These are phyloP conservation scores for Brachyistius frenatus DNA, from an alignment of 2,113 vertebrate genomes.

Conservation along the genomic window DNA sequence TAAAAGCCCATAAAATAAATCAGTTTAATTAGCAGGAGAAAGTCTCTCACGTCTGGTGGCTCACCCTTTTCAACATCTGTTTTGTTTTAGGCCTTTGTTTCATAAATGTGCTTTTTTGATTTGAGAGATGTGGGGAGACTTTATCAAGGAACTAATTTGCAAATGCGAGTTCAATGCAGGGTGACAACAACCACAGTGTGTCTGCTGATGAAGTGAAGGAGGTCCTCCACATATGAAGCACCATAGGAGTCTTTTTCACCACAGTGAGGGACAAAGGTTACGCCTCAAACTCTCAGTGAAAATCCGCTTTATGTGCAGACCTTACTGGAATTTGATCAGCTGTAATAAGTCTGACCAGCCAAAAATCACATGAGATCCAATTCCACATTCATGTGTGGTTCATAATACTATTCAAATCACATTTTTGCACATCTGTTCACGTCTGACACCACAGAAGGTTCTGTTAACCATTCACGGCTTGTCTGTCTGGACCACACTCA, in stretches of 20 bases:
- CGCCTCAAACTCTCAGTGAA: no score
- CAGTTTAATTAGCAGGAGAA: constrained; percentile 59
- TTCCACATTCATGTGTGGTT: no score
- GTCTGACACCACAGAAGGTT: no score
- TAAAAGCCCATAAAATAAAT: constrained; percentile 54
- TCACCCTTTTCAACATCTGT: constrained; percentile 49
- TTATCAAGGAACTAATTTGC: constrained; percentile 45
- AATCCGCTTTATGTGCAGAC: no score
- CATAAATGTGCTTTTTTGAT: constrained; percentile 4
- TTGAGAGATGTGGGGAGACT: constrained; percentile 29
- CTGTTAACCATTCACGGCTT: no score
- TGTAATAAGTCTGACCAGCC: no score
- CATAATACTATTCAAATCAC: no score
- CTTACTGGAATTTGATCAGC: no score
- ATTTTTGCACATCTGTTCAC: no score
- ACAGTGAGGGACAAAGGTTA: not conserved
- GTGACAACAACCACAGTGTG: not conserved
- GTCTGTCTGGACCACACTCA: no score
- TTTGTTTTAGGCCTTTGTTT: constrained; percentile 27
- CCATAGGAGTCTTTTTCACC: not conserved
- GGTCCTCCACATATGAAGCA: constrained; percentile 8
- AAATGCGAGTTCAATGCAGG: constrained; percentile 33
- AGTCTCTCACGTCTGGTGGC: constrained; percentile 7
- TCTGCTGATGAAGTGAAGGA: constrained; percentile 21
- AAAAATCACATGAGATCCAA: no score